Base-by-base conservation (phyloP, 2,888 invertebrate genomes). In the Muscina levida region DNA sequence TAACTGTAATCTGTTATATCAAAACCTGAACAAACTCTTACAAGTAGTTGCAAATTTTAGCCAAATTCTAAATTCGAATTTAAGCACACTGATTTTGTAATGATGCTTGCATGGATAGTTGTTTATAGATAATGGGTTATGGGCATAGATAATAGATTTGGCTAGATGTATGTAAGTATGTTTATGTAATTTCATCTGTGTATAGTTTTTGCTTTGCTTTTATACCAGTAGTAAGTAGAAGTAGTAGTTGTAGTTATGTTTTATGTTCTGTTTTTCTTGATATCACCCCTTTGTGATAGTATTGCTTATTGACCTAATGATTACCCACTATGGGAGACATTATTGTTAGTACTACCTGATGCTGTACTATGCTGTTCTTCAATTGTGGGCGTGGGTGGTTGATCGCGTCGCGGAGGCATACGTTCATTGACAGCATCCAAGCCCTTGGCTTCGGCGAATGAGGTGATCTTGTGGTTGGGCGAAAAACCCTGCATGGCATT, bases 361-460 rank as follows among this genome's bases (percentile, higher is more conserved):
- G 74, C 71, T 67, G 74, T 44, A 44, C 53, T 81, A 70, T 85
- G 85, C 10, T 62, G 62, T 67, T 90, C 89, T 42, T 89, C 90
- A 76, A 85, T 87, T 2, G 81, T 81, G 78, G 93, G 93, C 66
- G 93, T 93, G 84, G 93, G 95, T 89, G 98, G 97, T 92, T 97
- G 97, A 89, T 95, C 96, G 87, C 98, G 93, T 85, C 98, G 93
- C 24, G 98, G 98, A 72, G 98, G 98, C 98, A 99, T 99, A 86
- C 99, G 95, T 92, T 99, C 99, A 92, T 99, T 99, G 91, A 99
- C 97, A 88, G 98, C 98, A 92, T 99, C 99, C 91, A 99, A 92
- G 83, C 98, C 98, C 91, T 98, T 98, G 84, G 99, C 99, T 92
- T 99, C 99, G 93, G 97, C 96, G 91, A 99, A 99, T 87, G 97